Evolutionary conservation across 1,140 invertebrate genomes (phyloP).

Genomic region (Lucilia cuprina): DNA sequence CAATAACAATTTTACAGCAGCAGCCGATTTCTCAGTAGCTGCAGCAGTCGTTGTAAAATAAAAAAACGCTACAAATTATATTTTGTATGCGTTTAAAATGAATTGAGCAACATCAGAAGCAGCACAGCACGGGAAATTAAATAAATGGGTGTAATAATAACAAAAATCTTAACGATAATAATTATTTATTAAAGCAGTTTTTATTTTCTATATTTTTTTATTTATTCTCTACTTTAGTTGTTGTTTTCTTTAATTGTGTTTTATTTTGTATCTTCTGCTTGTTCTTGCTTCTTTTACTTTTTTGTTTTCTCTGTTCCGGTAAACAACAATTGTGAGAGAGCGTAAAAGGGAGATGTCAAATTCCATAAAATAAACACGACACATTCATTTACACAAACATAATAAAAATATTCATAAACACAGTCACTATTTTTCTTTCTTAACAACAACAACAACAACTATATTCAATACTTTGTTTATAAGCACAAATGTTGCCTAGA

Average conservation of each 20-base stretch:
- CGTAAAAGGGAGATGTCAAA: slow-evolving; percentile 27
- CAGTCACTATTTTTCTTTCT: neutral
- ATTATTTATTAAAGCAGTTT: neutral
- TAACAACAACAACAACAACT: neutral
- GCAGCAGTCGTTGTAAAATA: neutral
- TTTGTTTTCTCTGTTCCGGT: slow-evolving; percentile 14
- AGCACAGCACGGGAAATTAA: neutral
- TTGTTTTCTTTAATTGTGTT: neutral
- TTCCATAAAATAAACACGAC: slow-evolving; percentile 32
- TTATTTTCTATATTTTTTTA: neutral
- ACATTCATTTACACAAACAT: neutral
- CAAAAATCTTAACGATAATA: slow-evolving; percentile 21
- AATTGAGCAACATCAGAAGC: neutral
- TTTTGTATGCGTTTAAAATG: neutral
- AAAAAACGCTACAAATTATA: neutral
- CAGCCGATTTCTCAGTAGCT: neutral
- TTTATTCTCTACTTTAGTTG: neutral
- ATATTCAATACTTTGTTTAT: neutral
- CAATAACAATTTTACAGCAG: neutral
- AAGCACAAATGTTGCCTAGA: neutral
- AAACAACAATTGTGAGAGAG: slow-evolving; percentile 18
- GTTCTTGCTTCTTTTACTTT: neutral
- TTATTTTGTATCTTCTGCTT: neutral
- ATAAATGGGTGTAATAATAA: slow-evolving; percentile 29
- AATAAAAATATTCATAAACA: neutral